phyloP scores from a whole-genome alignment of 2,888 invertebrate species.

The Ophioninae sp. region DNA sequence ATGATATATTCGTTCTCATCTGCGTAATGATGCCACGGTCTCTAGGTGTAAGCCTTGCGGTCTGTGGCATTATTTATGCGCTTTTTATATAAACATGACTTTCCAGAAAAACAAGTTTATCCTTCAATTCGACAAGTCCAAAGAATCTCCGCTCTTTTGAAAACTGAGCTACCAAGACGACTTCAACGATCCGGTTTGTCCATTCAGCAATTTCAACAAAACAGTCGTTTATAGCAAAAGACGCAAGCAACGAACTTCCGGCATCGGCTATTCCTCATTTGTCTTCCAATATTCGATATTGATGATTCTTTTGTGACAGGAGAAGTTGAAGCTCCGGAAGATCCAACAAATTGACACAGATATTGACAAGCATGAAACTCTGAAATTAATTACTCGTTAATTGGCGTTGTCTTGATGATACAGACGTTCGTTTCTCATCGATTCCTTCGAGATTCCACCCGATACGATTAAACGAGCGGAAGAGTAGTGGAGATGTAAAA shows the following conservation, averaged over 20 bases:
- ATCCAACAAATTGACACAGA: not conserved
- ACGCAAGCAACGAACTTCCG: not conserved
- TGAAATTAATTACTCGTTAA: not conserved
- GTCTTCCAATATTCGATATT: not conserved
- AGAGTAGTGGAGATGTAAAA: not conserved
- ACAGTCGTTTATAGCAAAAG: not conserved
- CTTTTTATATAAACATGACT: constrained; percentile 24
- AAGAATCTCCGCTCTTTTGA: not conserved
- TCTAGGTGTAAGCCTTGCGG: constrained; percentile 17
- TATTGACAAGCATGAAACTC: not conserved
- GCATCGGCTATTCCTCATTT: not conserved
- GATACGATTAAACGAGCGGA: not conserved
- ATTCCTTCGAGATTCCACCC: not conserved
- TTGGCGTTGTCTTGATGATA: not conserved
- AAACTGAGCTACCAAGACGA: not conserved
- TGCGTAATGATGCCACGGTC: constrained; percentile 45
- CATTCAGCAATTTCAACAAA: not conserved
- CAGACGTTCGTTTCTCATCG: not conserved
- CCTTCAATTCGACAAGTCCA: not conserved
- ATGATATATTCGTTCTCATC: constrained; percentile 26
- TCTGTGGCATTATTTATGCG: constrained; percentile 19
- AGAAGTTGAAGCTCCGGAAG: not conserved
- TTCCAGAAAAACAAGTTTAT: constrained; percentile 3
- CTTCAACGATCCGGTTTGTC: too few relatives aligned
- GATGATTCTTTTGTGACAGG: not conserved